Percentiles rank a stretch among this genome's conserved stretches.
Evolutionary conservation across 2,888 invertebrate species (phyloP).

Genomic region (Diogma glabrata): DNA sequence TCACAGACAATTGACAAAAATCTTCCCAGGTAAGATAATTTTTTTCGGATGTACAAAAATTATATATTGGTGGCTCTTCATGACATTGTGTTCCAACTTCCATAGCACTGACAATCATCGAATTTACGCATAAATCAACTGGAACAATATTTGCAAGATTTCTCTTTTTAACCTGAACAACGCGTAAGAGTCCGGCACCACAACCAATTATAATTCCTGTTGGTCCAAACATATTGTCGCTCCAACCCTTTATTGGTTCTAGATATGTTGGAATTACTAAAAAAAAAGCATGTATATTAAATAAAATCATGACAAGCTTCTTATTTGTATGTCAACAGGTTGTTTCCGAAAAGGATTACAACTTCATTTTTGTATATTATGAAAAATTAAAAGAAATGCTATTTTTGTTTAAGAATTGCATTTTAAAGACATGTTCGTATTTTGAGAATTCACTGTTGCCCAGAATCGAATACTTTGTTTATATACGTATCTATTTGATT

Average conservation of each 20-base stretch:
- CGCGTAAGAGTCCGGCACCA: conserved; percentile 46
- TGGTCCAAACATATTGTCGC: conserved; percentile 55
- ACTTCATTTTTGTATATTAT: too few species aligned
- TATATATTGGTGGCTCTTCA: conserved; percentile 54
- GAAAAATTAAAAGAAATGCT: neutral
- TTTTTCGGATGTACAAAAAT: conserved; percentile 70
- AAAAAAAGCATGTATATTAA: too few species aligned
- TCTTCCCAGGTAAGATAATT: conserved; percentile 73
- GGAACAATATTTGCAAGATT: conserved; percentile 36
- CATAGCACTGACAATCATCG: conserved; percentile 36
- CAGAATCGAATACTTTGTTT: too few species aligned
- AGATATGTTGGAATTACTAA: conserved; percentile 40
- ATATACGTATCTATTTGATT: too few species aligned
- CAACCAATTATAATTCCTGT: conserved; percentile 37
- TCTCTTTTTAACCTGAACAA: conserved; percentile 27
- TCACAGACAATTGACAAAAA: conserved; percentile 42
- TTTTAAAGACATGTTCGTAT: too few species aligned
- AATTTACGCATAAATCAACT: conserved; percentile 37
- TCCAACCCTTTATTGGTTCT: conserved; percentile 51
- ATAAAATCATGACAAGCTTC: conserved; percentile 14
- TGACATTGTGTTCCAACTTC: conserved; percentile 24
- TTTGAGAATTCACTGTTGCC: too few species aligned
- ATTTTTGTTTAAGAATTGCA: too few species aligned
- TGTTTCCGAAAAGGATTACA: neutral
- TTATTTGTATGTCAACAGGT: neutral